Conservation (phyloP, 2,113 vertebrate species). For the Erythrocercus mccallii region DNA sequence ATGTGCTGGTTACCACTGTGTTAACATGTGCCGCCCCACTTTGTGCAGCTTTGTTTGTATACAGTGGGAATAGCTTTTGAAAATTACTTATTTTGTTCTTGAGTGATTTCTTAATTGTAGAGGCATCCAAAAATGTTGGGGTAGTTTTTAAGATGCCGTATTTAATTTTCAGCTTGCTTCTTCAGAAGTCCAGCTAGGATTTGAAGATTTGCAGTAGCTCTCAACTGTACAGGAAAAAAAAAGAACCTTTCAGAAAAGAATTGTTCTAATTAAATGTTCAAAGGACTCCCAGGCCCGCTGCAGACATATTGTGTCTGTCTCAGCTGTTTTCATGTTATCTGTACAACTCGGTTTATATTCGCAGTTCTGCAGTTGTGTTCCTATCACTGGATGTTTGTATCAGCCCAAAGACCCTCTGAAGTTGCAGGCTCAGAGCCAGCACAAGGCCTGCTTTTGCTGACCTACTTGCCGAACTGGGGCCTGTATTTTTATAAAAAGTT, state of each 20-base stretch:
- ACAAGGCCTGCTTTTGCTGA: not conserved
- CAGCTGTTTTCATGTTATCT: not conserved
- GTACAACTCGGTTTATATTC: not conserved
- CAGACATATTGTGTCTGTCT: not conserved
- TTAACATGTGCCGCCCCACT: not conserved
- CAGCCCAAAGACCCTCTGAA: not conserved
- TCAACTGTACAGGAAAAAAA: not conserved
- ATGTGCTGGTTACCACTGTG: not conserved
- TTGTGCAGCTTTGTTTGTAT: not conserved
- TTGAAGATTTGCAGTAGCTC: not conserved
- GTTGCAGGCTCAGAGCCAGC: not conserved
- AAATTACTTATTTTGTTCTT: not conserved
- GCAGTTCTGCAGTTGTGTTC: not conserved
- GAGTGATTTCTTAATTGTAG: not conserved
- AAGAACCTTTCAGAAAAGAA: not conserved
- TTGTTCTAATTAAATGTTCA: not conserved
- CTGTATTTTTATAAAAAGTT: conserved; percentile 16
- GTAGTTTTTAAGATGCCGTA: not conserved
- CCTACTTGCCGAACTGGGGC: conserved; percentile 24
- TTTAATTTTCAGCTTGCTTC: not conserved
- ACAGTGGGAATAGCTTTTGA: not conserved
- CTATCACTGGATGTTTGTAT: accelerated
- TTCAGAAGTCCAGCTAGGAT: not conserved
- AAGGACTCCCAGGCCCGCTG: not conserved
- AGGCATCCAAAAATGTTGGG: not conserved